Conservation (phyloP, 2,888 invertebrate species). For the Cryptops parisi region DNA sequence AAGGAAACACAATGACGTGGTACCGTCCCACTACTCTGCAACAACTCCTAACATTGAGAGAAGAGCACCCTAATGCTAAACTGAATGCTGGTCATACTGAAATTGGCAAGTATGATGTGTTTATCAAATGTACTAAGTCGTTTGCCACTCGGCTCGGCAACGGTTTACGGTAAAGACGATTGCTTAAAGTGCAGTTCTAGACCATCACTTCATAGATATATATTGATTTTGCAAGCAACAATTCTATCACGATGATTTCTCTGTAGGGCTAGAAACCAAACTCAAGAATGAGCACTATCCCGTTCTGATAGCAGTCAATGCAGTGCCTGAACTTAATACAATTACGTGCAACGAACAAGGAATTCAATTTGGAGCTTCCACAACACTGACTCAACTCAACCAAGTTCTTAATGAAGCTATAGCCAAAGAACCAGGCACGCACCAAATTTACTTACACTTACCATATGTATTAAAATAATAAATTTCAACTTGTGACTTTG, state of each 20-base stretch:
- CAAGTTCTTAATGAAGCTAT: neutral
- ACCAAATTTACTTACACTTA: too few species aligned
- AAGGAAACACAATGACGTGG: constrained; percentile 52
- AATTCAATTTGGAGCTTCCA: constrained; percentile 60
- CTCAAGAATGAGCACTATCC: constrained; percentile 70
- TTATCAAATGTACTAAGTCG: too few species aligned
- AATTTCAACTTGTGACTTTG: too few species aligned
- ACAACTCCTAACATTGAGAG: constrained; percentile 52
- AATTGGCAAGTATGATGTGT: constrained; percentile 47
- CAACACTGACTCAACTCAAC: constrained; percentile 23
- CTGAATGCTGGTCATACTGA: constrained; percentile 84
- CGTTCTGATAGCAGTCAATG: constrained; percentile 55
- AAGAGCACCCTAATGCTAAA: constrained; percentile 49
- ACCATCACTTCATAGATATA: too few species aligned
- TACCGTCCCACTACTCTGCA: constrained; percentile 52
- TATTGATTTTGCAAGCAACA: neutral
- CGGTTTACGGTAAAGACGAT: too few species aligned
- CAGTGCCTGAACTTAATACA: constrained; percentile 48
- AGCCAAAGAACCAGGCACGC: neutral
- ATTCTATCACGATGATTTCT: neutral
- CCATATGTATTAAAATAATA: too few species aligned
- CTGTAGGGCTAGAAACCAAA: constrained; percentile 65
- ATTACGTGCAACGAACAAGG: constrained; percentile 40
- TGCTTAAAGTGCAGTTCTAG: too few species aligned
- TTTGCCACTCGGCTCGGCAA: too few species aligned